Evolutionary conservation across 2,797 vertebrate species (phyloP).

Genomic region (Bradypodion ventrale): DNA sequence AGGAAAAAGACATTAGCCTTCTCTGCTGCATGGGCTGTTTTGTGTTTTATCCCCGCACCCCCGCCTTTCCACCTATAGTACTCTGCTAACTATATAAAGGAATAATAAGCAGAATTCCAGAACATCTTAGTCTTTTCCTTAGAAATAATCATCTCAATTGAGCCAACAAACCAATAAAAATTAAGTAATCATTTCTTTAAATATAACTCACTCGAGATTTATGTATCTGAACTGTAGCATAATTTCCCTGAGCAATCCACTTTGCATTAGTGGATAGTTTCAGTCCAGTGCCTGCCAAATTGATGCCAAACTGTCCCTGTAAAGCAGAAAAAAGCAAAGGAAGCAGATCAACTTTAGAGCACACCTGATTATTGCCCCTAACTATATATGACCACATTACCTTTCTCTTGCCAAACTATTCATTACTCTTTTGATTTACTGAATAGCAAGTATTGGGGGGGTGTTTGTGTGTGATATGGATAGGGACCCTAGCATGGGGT

Average conservation of each 20-base stretch:
- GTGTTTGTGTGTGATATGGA: background rate
- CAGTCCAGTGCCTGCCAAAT: constrained; percentile 90
- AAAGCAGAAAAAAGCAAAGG: background rate
- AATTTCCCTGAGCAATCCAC: constrained; percentile 93
- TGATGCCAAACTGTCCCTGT: constrained; percentile 96
- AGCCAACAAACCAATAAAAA: background rate
- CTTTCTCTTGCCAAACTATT: background rate
- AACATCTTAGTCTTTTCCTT: too few relatives aligned
- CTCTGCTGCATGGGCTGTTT: too few relatives aligned
- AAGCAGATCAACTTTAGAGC: constrained; percentile 1
- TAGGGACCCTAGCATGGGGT: background rate
- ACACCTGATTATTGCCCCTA: background rate
- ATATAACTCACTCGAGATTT: constrained; percentile 86
- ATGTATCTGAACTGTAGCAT: constrained; percentile 88
- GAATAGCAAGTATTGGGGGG: background rate
- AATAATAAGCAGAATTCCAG: too few relatives aligned
- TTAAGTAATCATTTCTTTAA: background rate
- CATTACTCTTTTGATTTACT: background rate
- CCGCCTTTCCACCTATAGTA: too few relatives aligned
- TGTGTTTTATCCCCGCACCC: too few relatives aligned
- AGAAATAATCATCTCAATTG: background rate
- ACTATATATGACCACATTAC: background rate
- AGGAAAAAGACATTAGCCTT: too few relatives aligned
- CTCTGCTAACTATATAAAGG: too few relatives aligned
- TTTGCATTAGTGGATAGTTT: constrained; percentile 85